Evolutionary conservation across 2,888 invertebrate genomes (phyloP).

Genomic region (Pristionchus maxplancki): DNA sequence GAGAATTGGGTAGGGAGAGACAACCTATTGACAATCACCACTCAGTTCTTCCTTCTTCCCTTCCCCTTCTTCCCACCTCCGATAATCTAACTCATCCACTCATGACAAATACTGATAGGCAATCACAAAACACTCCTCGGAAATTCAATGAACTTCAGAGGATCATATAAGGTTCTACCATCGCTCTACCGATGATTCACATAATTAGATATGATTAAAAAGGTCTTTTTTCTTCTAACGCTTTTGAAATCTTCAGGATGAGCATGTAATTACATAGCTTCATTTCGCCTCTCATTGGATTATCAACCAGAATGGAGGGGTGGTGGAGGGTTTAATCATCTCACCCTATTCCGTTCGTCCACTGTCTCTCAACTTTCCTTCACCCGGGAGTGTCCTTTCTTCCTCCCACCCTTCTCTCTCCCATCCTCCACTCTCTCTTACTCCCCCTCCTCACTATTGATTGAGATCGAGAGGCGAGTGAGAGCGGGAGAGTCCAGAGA

Average conservation of each 20-base stretch:
- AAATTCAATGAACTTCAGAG: too few relatives aligned
- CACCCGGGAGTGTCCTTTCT: neutral
- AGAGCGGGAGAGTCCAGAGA: neutral
- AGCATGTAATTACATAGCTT: neutral
- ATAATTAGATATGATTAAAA: too few relatives aligned
- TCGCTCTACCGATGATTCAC: too few relatives aligned
- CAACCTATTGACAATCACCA: constrained; percentile 41
- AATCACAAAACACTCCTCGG: neutral
- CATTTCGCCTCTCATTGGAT: neutral
- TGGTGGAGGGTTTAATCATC: neutral
- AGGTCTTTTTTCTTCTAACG: too few relatives aligned
- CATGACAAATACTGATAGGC: neutral
- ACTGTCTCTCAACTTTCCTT: neutral
- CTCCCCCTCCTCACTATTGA: constrained; percentile 5
- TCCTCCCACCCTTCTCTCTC: neutral
- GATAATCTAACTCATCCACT: neutral
- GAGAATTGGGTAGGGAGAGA: neutral
- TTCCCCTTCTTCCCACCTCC: neutral
- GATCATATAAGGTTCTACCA: too few relatives aligned
- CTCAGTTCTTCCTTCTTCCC: constrained; percentile 35
- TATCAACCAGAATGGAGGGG: neutral
- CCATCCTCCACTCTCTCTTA: neutral
- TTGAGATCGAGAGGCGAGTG: neutral
- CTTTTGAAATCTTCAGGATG: too few relatives aligned
- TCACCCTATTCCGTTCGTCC: neutral